A percentile compares a stretch with the other conserved stretches of the same genome.
Conservation (phyloP, 2,113 vertebrate genomes). For the Dasyprocta punctata region DNA sequence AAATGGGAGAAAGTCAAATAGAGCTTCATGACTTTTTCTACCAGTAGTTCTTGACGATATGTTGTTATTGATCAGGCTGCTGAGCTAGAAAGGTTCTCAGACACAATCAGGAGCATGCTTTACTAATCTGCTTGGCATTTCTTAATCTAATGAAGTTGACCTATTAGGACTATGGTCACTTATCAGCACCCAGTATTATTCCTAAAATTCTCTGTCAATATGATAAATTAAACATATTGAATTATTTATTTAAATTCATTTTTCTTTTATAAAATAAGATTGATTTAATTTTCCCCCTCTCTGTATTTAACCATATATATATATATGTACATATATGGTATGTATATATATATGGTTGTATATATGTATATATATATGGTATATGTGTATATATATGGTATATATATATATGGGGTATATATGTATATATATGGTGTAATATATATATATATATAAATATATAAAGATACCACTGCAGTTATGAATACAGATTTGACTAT, state of each 20-base stretch:
- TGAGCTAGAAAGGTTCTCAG: background rate
- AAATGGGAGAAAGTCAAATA: background rate
- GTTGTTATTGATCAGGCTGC: background rate
- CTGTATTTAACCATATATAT: too few relatives aligned
- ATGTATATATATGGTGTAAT: too few relatives aligned
- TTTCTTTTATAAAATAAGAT: slow-evolving; percentile 3
- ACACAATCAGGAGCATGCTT: background rate
- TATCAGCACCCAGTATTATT: background rate
- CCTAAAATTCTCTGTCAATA: background rate
- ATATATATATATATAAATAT: too few relatives aligned
- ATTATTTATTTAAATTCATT: slow-evolving; percentile 40
- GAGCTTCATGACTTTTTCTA: background rate
- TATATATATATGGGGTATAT: too few relatives aligned
- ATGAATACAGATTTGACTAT: too few relatives aligned
- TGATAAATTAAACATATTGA: background rate
- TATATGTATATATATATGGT: too few relatives aligned
- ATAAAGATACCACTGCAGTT: too few relatives aligned
- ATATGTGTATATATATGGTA: too few relatives aligned
- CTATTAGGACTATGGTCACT: background rate
- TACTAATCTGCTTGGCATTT: background rate
- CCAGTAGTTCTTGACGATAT: background rate
- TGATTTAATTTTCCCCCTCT: background rate
- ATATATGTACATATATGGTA: too few relatives aligned
- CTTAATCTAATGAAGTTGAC: background rate
- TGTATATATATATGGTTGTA: too few relatives aligned